Base-by-base conservation (phyloP, 2,888 invertebrate species). In the Drosophila subsilvestris region DNA sequence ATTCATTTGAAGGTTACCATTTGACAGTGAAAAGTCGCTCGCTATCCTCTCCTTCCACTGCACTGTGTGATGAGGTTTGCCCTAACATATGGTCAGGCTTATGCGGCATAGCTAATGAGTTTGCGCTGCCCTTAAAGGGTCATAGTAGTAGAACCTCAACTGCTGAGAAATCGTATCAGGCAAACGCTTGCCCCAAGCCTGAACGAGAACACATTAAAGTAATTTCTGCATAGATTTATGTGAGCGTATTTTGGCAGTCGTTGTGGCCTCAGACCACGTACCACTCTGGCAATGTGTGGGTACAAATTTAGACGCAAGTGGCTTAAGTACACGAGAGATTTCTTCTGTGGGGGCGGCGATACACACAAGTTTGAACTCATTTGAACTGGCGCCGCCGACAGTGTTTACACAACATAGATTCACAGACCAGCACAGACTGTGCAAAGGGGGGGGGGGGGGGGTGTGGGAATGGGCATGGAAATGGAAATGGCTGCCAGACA, bases 1-100 rank as follows among this genome's bases (percentile, higher is more conserved):
- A 80, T 78, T 81, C 55, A 54, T 42, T 70, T 63, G 67, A 85
- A 81, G 85, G 85, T 75, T 59, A 45, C 32, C 57, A 55, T n/a
- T 37, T 56, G 60, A 43, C 37, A 69, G 58, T 59, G 47, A 60
- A 60, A 47, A 62, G 14, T n/a, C 37, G 37, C 37, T 37, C 37
- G 37, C 37, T 6, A 14, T 32, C 5, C 32, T 14, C 37, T n/a
- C n/a, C n/a, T n/a, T n/a, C n/a, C n/a, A n/a, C n/a, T 37, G 37
- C 37, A 1, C 37, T 37, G 37, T 37, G 14, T 32, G 14, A 12
- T 32, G 14, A 12, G 37, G 37, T 14, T 14, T 37, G 37, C 37
- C 14, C 37, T 37, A 37, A n/a, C 37, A 37, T 37, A n/a, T 37
- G 37, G 2, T n/a, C 37, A 14, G 37, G 14, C n/a, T 37, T n/a